These are phyloP conservation scores for Eupeodes latifasciatus DNA, from an alignment of 2,888 invertebrate genomes.

Conservation along the genomic window DNA sequence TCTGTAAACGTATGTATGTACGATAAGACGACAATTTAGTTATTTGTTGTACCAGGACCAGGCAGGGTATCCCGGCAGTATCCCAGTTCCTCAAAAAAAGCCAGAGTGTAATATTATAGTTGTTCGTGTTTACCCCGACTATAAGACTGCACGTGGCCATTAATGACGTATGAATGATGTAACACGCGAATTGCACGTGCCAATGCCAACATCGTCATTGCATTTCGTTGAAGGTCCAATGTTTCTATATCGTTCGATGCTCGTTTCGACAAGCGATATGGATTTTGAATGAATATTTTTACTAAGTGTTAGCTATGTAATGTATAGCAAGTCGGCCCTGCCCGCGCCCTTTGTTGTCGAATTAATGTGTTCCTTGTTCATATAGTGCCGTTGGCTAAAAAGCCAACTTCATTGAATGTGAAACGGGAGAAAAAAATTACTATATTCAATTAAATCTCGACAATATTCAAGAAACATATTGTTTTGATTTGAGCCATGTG, in stretches of 20 bases:
- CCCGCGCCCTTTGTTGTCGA: constrained; percentile 64
- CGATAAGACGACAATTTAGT: constrained; percentile 54
- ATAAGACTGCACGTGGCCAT: constrained; percentile 82
- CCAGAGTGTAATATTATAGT: constrained; percentile 65
- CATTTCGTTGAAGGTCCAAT: constrained; percentile 62
- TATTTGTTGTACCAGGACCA: constrained; percentile 42
- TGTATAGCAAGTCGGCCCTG: constrained; percentile 61
- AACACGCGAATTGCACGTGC: constrained; percentile 84
- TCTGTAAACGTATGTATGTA: not conserved
- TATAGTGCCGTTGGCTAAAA: constrained; percentile 59
- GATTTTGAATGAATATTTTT: constrained; percentile 68
- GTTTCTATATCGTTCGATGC: constrained; percentile 43
- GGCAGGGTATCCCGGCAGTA: constrained; percentile 25
- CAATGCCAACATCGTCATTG: constrained; percentile 77
- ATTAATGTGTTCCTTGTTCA: constrained; percentile 62
- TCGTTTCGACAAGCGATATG: constrained; percentile 55
- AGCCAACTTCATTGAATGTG: constrained; percentile 53
- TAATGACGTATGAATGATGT: constrained; percentile 85
- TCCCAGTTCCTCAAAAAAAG: not conserved
- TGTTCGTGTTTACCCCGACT: constrained; percentile 77
- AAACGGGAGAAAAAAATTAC: constrained; percentile 13
- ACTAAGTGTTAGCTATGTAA: constrained; percentile 72
- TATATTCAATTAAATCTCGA: constrained; percentile 60
- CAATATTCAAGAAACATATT: constrained; percentile 70
- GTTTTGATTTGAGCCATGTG: constrained; percentile 50